A percentile compares a stretch with the other conserved stretches of the same genome.
Evolutionary conservation across 2,797 vertebrate species (phyloP).

Genomic region (Phyllotis vaccarum): DNA sequence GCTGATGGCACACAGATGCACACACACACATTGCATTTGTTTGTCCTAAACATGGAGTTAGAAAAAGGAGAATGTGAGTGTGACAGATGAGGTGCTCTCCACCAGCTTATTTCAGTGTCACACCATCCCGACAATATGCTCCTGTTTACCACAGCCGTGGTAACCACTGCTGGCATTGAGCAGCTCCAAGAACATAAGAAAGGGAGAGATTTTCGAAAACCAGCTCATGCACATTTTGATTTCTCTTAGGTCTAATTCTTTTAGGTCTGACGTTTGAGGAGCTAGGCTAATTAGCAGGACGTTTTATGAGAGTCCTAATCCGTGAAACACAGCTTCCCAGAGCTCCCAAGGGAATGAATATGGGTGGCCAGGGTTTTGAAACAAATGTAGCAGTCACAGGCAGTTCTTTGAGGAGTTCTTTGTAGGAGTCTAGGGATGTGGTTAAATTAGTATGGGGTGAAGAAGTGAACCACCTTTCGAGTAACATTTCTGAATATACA

Average conservation of each 20-base stretch:
- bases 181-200: not conserved
- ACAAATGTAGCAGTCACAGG: not conserved
- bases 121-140: not conserved
- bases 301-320: conserved; percentile 56
- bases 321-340: conserved; percentile 61
- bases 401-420: conserved; percentile 21
- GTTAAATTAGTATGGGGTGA: not conserved
- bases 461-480: not conserved
- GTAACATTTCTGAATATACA: conserved; percentile 11
- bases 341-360: conserved; percentile 9
- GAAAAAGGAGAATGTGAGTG: not conserved
- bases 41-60: conserved; percentile 22
- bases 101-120: not conserved
- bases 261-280: not conserved
- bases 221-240: not conserved
- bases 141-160: not conserved
- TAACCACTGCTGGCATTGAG: not conserved
- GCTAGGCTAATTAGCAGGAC: conserved; percentile 34
- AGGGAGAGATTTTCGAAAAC: not conserved
- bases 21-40: not conserved
- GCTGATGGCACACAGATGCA: not conserved
- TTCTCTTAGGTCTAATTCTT: conserved; percentile 48
- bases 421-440: conserved; percentile 46
- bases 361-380: conserved; percentile 29
- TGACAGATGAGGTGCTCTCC: not conserved